Evolutionary conservation across 2,888 invertebrate species (phyloP).

Genomic region (Acanthococcus lagerstroemiae): DNA sequence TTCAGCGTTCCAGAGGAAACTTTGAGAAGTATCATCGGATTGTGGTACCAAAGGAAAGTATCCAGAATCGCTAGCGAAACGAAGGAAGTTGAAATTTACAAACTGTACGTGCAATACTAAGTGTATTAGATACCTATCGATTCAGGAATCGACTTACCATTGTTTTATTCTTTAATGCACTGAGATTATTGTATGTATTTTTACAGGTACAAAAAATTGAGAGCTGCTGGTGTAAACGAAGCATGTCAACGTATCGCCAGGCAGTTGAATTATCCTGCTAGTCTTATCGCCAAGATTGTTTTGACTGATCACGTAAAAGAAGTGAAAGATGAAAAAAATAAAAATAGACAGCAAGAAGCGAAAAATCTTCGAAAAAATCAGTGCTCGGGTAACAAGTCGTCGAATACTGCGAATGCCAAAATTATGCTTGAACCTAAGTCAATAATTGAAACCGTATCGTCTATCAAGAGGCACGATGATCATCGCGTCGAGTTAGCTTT

Average conservation of each 20-base stretch:
- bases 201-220: constrained; percentile 3
- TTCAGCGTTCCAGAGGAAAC: constrained; percentile 11
- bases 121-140: too few relatives aligned
- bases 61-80: not conserved
- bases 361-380: not conserved
- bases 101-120: not conserved
- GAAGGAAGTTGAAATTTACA: constrained; percentile 16
- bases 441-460: not conserved
- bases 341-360: not conserved
- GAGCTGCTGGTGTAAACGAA: not conserved
- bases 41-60: constrained; percentile 11
- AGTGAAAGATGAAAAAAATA: not conserved
- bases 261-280: constrained; percentile 2
- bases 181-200: not conserved
- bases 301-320: constrained; percentile 1
- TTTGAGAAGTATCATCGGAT: constrained; percentile 18
- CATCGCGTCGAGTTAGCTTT: constrained; percentile 14
- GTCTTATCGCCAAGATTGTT: constrained; percentile 12
- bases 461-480: constrained; percentile 14
- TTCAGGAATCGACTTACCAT: too few relatives aligned
- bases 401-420: not conserved
- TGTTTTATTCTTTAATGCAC: not conserved
- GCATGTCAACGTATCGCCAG: constrained; percentile 7
- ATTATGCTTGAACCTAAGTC: not conserved
- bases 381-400: not conserved